Conservation (phyloP, 1,140 invertebrate genomes). For the Lysiphlebus fabarum region DNA sequence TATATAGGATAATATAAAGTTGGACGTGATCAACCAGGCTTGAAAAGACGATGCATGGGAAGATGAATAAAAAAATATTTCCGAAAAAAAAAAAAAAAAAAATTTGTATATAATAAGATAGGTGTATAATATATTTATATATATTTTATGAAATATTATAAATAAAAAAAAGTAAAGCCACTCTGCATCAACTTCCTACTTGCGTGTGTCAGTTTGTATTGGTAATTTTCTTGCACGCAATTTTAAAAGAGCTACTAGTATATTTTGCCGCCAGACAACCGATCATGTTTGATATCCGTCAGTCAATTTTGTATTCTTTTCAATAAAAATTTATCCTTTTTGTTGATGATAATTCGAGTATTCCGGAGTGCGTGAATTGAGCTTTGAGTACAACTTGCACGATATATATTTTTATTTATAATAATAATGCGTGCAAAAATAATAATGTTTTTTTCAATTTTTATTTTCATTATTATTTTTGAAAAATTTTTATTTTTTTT, state of each 20-base stretch:
- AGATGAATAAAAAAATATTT: background rate
- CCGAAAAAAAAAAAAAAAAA: conserved; percentile 1
- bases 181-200: conserved; percentile 12
- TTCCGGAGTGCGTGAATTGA: too few relatives aligned
- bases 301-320: too few relatives aligned
- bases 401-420: too few relatives aligned
- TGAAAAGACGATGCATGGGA: conserved; percentile 22
- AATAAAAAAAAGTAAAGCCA: conserved; percentile 26
- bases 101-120: background rate
- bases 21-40: conserved; percentile 38
- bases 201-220: conserved; percentile 48
- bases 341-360: too few relatives aligned
- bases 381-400: too few relatives aligned
- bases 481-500: too few relatives aligned
- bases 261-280: conserved; percentile 42
- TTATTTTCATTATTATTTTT: too few relatives aligned
- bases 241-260: conserved; percentile 50
- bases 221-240: conserved; percentile 54
- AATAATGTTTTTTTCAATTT: too few relatives aligned
- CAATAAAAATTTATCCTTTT: too few relatives aligned
- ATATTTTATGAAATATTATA: conserved; percentile 15
- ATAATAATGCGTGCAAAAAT: too few relatives aligned
- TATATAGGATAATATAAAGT: conserved; percentile 32
- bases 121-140: background rate
- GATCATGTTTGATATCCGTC: conserved; percentile 20